These are phyloP conservation scores for Ptilonorhynchus violaceus DNA, from an alignment of 2,113 vertebrate genomes.

Conservation along the genomic window DNA sequence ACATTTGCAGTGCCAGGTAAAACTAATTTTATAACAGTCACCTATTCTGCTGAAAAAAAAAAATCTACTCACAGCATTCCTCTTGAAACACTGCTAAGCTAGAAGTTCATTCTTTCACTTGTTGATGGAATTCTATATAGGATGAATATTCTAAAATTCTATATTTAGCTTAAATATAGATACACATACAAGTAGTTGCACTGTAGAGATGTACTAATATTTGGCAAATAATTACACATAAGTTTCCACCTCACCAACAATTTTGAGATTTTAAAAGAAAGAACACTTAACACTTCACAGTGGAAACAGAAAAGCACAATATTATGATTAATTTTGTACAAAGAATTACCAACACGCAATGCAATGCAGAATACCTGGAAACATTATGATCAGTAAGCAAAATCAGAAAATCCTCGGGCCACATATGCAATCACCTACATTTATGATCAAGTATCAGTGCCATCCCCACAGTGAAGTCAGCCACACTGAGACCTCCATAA, in stretches of 20 bases:
- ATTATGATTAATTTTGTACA: not conserved
- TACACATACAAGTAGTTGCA: not conserved
- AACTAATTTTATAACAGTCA: not conserved
- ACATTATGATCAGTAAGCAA: not conserved
- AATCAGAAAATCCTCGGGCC: not conserved
- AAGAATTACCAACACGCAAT: not conserved
- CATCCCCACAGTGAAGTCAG: not conserved
- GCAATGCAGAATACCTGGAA: not conserved
- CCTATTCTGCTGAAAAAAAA: not conserved
- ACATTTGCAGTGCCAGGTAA: not conserved
- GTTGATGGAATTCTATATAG: no score
- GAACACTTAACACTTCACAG: not conserved
- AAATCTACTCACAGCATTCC: not conserved
- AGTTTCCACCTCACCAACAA: not conserved
- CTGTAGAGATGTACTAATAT: not conserved
- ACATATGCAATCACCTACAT: not conserved
- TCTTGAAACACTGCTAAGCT: not conserved
- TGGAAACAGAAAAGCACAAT: not conserved
- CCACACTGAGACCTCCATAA: not conserved
- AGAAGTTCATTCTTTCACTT: not conserved
- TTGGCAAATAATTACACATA: not conserved
- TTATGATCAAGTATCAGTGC: not conserved
- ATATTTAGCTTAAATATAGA: not conserved
- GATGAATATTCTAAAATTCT: not conserved
- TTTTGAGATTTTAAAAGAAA: not conserved